These are phyloP conservation scores for Holothuria glaberrima DNA, from an alignment of 35 echinoderm and acorn worm genomes.

Conservation along the genomic window DNA sequence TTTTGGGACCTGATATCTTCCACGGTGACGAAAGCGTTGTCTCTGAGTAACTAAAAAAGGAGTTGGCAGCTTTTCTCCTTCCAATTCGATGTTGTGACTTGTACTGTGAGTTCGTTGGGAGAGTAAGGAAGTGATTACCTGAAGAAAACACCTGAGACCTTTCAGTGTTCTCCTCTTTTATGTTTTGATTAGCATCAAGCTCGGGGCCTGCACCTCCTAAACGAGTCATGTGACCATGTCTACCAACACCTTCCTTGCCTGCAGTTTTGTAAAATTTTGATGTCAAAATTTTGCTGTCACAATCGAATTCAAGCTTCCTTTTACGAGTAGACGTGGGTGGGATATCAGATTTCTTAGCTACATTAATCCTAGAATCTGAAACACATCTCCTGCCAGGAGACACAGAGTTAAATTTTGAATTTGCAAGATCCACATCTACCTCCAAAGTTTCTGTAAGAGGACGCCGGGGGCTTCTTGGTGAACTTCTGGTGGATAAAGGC, in stretches of 20 bases:
- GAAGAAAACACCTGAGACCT: not conserved
- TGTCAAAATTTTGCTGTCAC: not conserved
- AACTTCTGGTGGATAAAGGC: constrained; percentile 7
- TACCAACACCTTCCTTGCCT: not conserved
- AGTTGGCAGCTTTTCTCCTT: constrained; percentile 62
- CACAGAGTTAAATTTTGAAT: constrained; percentile 59
- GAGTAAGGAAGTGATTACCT: not conserved
- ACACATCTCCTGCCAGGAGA: constrained; percentile 85
- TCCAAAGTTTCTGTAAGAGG: constrained; percentile 62
- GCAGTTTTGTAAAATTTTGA: constrained; percentile 45
- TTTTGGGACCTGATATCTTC: constrained; percentile 54
- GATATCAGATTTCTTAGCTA: constrained; percentile 40
- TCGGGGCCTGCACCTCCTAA: not conserved
- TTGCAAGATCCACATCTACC: constrained; percentile 83
- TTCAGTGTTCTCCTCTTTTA: not conserved
- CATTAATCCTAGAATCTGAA: constrained; percentile 77
- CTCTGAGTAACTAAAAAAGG: constrained; percentile 72
- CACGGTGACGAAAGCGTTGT: constrained; percentile 43
- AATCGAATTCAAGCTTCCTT: constrained; percentile 81
- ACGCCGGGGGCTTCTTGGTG: constrained; percentile 6
- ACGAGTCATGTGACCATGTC: not conserved
- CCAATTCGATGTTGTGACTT: constrained; percentile 85
- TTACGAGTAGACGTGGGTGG: constrained; percentile 60
- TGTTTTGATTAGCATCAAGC: constrained; percentile 53
- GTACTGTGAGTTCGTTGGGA: constrained; percentile 60